Conservation (phyloP, 2,888 invertebrate species). For the Drosophila trichaetosa region DNA sequence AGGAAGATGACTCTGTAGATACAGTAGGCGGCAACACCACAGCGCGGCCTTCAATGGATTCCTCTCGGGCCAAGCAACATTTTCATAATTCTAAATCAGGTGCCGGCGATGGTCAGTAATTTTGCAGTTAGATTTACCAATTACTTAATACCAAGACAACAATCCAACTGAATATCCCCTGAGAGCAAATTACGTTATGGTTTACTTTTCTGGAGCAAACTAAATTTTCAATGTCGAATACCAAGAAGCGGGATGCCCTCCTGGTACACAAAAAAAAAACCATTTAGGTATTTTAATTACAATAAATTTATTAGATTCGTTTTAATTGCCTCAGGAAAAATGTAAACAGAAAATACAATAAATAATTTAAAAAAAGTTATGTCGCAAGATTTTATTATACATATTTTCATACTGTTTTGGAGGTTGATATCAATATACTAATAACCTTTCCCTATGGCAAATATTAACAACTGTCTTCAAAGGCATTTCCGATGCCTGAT, state of each 20-base stretch:
- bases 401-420: background rate
- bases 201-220: slow-evolving; percentile 43
- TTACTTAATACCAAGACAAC: background rate
- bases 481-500: slow-evolving; percentile 19
- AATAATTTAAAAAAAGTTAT: background rate
- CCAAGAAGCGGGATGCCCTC: background rate
- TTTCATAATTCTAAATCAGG: slow-evolving; percentile 42
- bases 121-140: background rate
- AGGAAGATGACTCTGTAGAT: slow-evolving; percentile 44
- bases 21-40: slow-evolving; percentile 51
- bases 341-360: background rate
- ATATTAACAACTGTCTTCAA: slow-evolving; percentile 13
- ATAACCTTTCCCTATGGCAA: background rate
- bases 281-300: slow-evolving; percentile 14
- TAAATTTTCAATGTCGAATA: slow-evolving; percentile 52
- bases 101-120: slow-evolving; percentile 68
- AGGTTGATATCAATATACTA: background rate
- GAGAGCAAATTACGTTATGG: slow-evolving; percentile 2
- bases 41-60: slow-evolving; percentile 39
- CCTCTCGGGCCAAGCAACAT: slow-evolving; percentile 2
- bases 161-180: slow-evolving; percentile 23
- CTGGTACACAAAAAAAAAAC: slow-evolving; percentile 17
- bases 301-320: slow-evolving; percentile 35
- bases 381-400: background rate
- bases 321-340: slow-evolving; percentile 10